A percentile compares a stretch with the other conserved stretches of the same genome.
Conservation (phyloP, 2,113 vertebrate species). For the Irena cyanogastra region DNA sequence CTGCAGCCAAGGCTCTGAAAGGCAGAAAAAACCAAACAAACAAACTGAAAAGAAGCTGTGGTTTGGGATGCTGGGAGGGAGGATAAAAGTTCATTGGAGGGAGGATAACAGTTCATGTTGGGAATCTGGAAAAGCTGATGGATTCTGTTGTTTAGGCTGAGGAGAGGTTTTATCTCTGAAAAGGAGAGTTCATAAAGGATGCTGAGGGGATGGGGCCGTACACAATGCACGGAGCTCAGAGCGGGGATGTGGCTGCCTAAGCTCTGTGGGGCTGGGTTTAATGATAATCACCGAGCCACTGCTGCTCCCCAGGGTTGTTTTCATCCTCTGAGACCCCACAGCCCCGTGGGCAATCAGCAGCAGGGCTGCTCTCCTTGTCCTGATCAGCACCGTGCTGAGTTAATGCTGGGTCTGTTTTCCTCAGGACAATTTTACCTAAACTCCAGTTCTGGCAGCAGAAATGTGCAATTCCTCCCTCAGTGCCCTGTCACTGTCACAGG, state of each 20-base stretch:
- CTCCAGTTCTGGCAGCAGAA: not conserved
- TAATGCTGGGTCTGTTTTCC: rapidly evolving
- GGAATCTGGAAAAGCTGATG: not conserved
- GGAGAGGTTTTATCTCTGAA: not conserved
- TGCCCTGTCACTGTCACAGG: not conserved
- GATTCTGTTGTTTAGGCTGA: not conserved
- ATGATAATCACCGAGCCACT: not conserved
- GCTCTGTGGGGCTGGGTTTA: not conserved
- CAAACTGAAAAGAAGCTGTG: not conserved
- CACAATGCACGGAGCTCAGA: not conserved
- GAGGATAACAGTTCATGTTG: no score
- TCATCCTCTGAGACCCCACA: not conserved
- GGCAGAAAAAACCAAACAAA: not conserved
- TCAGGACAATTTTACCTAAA: not conserved
- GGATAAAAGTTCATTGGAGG: not conserved
- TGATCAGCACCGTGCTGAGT: not conserved
- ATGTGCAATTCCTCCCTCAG: not conserved
- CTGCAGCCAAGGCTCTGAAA: not conserved
- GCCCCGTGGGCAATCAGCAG: rapidly evolving
- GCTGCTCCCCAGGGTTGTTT: not conserved
- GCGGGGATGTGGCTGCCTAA: not conserved
- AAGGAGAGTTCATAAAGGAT: not conserved
- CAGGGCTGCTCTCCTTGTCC: not conserved
- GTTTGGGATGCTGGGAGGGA: not conserved
- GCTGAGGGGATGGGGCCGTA: rapidly evolving